phyloP scores from a whole-genome alignment of 2,888 invertebrate genomes.

The Electrophaes corylata region DNA sequence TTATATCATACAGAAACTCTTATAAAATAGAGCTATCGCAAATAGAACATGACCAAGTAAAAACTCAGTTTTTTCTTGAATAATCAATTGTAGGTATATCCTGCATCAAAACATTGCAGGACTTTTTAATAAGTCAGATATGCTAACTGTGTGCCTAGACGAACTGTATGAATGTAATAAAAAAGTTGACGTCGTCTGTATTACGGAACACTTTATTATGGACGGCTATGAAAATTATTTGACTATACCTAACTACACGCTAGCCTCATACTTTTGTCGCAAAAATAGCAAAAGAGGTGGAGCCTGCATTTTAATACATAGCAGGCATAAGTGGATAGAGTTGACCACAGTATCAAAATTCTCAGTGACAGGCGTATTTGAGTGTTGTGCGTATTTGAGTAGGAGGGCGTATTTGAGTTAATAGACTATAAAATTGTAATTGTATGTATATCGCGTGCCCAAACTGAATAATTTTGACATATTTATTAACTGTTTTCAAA shows the following conservation, averaged over 20 bases:
- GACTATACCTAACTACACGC: not conserved
- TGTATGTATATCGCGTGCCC: conserved; percentile 13
- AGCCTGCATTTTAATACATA: not conserved
- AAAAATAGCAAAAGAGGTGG: conserved; percentile 4
- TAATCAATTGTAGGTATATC: not conserved
- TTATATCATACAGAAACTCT: not conserved
- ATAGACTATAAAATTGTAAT: conserved; percentile 7
- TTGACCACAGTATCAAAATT: not conserved
- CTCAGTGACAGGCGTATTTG: conserved; percentile 3
- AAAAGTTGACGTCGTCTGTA: not conserved
- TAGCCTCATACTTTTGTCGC: conserved; percentile 1
- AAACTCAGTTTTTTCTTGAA: not conserved
- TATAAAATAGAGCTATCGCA: not conserved
- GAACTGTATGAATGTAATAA: not conserved
- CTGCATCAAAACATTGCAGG: not conserved
- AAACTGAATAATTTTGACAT: conserved; percentile 4
- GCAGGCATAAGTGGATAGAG: not conserved
- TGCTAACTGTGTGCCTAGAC: not conserved
- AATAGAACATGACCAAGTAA: not conserved
- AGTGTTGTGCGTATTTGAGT: conserved; percentile 18
- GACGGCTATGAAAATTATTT: not conserved
- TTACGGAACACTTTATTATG: not conserved
- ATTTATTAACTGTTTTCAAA: conserved; percentile 1
- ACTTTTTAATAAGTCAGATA: not conserved
- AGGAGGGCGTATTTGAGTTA: not conserved